Evolutionary conservation across 2,888 invertebrate species (phyloP), one percentile per base, ranked within the genome.

Genomic region (Trachelus stipa): DNA sequence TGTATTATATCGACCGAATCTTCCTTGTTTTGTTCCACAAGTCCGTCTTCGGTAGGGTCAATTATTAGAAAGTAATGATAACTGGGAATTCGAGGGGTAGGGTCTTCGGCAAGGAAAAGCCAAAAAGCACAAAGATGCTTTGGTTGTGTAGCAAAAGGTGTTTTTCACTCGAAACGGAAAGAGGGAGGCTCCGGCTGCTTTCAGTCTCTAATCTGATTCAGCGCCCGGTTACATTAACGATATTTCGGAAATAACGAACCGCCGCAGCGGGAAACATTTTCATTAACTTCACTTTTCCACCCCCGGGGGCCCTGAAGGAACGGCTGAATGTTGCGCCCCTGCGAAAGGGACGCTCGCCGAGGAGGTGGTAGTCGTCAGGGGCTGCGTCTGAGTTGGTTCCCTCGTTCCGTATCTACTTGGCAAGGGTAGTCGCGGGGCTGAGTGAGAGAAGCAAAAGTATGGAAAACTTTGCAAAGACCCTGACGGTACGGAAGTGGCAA

Each of bases 181-280:
- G 35, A 12, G 71, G 71, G 71, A n/a, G 71, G 34, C 56, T 56
- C 23, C 23, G 56, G 23, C 30, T 71, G 71, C 71, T 71, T 71
- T 79, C 79, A 74, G 79, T 84, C 83, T 78, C 83, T 78, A 78
- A 78, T 78, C 78, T 76, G 78, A 78, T 78, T 78, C 78, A 73
- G 71, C 78, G 78, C 76, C 75, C 75, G 75, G 75, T 78, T 78
- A 76, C 75, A 78, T 78, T 78, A 78, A 78, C 75, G 75, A 85
- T 85, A 82, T 84, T 81, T 82, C 81, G 85, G 85, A 82, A 86
- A 86, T 83, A 81, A 86, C 83, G 84, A 83, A 83, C 83, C 83
- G 84, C 83, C 88, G 81, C 88, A 88, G 88, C 88, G 86, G 87
- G 88, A 85, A 86, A 87, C 87, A 88, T 88, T 88, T 88, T 88